These are phyloP conservation scores for Platycercus adscitus DNA, from an alignment of 2,113 vertebrate species.

Conservation along the genomic window DNA sequence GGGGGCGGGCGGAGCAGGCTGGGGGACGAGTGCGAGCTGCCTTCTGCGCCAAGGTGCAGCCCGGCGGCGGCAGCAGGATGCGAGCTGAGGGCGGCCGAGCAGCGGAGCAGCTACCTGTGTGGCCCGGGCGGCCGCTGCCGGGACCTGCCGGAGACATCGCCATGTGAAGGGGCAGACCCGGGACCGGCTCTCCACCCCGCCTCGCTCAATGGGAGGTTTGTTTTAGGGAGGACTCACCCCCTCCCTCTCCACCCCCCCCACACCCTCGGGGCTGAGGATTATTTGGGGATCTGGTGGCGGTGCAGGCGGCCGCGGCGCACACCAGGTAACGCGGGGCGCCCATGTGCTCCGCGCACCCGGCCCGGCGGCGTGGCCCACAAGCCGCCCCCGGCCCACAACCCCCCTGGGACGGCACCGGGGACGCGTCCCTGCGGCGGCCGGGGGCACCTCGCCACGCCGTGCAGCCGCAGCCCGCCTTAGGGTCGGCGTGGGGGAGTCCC, in stretches of 20 bases:
- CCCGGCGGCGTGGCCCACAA: neutral
- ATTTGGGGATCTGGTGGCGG: neutral
- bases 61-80: constrained; percentile 71
- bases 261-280: neutral
- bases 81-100: constrained; percentile 69
- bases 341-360: neutral
- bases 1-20: neutral
- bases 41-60: constrained; percentile 20
- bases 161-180: constrained; percentile 38
- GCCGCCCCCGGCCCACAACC: neutral
- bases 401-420: neutral
- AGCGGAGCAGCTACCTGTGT: constrained; percentile 87
- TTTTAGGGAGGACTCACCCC: neutral
- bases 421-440: neutral
- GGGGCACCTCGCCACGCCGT: neutral
- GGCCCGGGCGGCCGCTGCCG: constrained; percentile 78
- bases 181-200: neutral
- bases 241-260: neutral
- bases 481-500: neutral
- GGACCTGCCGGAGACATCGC: constrained; percentile 21
- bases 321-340: neutral
- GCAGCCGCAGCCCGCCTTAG: neutral
- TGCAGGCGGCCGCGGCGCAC: neutral
- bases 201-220: neutral
- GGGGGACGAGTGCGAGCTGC: neutral